A percentile compares a stretch with the other conserved stretches of the same genome.
phyloP scores from a whole-genome alignment of 2,888 invertebrate genomes.

The Drosophila stalkeri region DNA sequence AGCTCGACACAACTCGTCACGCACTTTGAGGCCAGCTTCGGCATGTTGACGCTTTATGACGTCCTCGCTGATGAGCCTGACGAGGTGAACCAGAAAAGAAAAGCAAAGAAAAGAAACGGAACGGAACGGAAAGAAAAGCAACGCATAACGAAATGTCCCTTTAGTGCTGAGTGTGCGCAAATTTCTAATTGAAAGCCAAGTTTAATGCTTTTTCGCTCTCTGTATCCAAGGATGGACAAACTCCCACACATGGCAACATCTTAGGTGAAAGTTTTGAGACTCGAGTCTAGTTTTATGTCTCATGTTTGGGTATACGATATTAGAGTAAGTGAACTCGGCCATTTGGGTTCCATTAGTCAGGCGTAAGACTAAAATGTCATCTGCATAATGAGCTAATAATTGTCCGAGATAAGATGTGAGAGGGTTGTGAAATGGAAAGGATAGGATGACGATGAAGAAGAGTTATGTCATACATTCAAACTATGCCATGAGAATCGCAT shows the following conservation, averaged over 20 bases:
- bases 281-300: slow-evolving; percentile 5
- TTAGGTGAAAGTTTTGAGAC: slow-evolving; percentile 38
- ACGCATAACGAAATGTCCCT: slow-evolving; percentile 52
- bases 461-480: neutral
- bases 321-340: slow-evolving; percentile 41
- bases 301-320: neutral
- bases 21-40: slow-evolving; percentile 49
- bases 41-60: slow-evolving; percentile 58
- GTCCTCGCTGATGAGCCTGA: slow-evolving; percentile 38
- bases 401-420: neutral
- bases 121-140: neutral
- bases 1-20: slow-evolving; percentile 47
- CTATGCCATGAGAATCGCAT: neutral
- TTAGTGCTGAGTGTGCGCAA: slow-evolving; percentile 71
- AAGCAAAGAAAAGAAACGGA: neutral
- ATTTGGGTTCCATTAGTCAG: slow-evolving; percentile 51
- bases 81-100: slow-evolving; percentile 7
- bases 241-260: slow-evolving; percentile 1
- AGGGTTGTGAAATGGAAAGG: neutral
- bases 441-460: neutral
- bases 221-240: neutral
- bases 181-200: slow-evolving; percentile 70
- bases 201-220: slow-evolving; percentile 19
- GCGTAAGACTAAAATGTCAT: slow-evolving; percentile 4
- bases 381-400: slow-evolving; percentile 45